Base-by-base conservation (phyloP, 2,113 vertebrate species). In the Lepus americanus region DNA sequence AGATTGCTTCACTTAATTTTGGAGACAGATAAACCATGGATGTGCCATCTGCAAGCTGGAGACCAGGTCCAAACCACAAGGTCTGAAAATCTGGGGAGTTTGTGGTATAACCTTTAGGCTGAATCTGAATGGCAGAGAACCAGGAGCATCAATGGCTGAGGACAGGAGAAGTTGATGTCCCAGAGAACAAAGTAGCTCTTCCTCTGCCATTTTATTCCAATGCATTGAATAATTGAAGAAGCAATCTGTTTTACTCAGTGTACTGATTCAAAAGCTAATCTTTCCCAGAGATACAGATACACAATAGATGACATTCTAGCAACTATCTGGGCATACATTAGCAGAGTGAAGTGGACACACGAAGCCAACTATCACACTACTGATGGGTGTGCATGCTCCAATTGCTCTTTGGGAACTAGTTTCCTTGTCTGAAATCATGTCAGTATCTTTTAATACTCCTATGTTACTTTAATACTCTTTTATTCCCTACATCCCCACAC, bases 351-450 rank as follows among this genome's bases (percentile, higher is more conserved):
- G 3, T 1, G 22, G 80, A 84, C 1, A 5, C 25, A 55, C 20
- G 53, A 31, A 67, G 16, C 74, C 10, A 39, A 59, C 4, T 53
- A 33, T 29, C 10, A 23, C 10, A 9, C 12, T 22, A 61, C 19
- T 11, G 77, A 17, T 61, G 13, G 5, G 11, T n/a, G 1, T 51
- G 0, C 0, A 6, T 27, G 3, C 10, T 74, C 36, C 49, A 36
- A 36, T 76, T 31, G 0, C 1, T 6, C 9, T 27, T 16, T 90
- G 64, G 33, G 19, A 80, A 7, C 14, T 29, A n/a, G n/a, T 51
- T 12, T 39, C 9, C 4, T 78, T 67, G 49, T 25, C 27, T 82
- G 63, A 63, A 63, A 51, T 55, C 23, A 67, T 39, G 6, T 6
- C 49, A 39, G 6, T 59, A 69, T 69, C 29, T 29, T 59, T 59